Evolutionary conservation across 2,888 invertebrate genomes (phyloP).

Genomic region (Napeogenes sylphis): DNA sequence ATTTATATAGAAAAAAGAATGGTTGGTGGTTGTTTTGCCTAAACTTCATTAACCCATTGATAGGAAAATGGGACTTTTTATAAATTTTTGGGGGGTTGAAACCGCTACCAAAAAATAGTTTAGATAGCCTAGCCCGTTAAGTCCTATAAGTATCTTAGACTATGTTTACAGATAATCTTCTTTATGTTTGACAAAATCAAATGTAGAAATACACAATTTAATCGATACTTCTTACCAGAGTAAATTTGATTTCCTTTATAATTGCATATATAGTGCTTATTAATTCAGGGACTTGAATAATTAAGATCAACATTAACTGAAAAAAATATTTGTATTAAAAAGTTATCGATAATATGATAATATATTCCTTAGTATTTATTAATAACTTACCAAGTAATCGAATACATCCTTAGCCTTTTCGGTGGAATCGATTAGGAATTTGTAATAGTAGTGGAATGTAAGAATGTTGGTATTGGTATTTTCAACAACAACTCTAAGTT

Average conservation of each 20-base stretch:
- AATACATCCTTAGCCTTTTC: constrained; percentile 10
- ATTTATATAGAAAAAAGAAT: too few species aligned
- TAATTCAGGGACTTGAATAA: constrained; percentile 17
- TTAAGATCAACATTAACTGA: background rate
- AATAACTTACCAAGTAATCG: constrained; percentile 15
- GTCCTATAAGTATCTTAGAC: too few species aligned
- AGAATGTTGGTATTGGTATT: background rate
- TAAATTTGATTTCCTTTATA: constrained; percentile 9
- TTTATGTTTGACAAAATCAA: background rate
- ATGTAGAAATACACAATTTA: too few species aligned
- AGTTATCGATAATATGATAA: background rate
- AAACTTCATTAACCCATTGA: too few species aligned
- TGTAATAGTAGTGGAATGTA: constrained; percentile 14
- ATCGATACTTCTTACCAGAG: background rate
- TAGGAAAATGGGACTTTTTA: too few species aligned
- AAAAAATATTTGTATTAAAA: background rate
- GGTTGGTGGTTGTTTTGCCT: too few species aligned
- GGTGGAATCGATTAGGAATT: constrained; percentile 18
- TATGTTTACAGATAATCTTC: too few species aligned
- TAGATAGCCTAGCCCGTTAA: too few species aligned
- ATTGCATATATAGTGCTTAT: constrained; percentile 5
- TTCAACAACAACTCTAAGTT: background rate
- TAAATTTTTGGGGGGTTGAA: too few species aligned
- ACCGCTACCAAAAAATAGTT: too few species aligned
- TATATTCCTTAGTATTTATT: background rate